Evolutionary conservation across 2,888 invertebrate genomes (phyloP).

Genomic region (Amphipyra tragopoginis): DNA sequence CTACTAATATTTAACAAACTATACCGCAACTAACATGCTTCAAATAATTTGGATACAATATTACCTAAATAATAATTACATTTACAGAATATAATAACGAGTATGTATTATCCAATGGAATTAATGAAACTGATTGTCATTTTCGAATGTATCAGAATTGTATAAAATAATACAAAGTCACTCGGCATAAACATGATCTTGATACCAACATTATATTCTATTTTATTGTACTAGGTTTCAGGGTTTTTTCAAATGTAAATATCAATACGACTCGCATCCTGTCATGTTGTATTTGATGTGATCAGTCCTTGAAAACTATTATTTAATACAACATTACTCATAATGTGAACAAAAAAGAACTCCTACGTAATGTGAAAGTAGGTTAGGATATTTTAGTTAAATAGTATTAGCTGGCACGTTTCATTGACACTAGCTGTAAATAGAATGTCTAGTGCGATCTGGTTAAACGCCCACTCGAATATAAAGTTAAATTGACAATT

Average conservation of each 20-base stretch:
- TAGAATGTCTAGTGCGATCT: slow-evolving; percentile 74
- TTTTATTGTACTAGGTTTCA: slow-evolving; percentile 20
- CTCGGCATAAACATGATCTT: slow-evolving; percentile 26
- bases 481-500: slow-evolving; percentile 53
- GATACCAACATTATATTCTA: slow-evolving; percentile 28
- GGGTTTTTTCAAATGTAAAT: slow-evolving; percentile 47
- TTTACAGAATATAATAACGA: not conserved
- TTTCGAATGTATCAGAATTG: slow-evolving; percentile 12
- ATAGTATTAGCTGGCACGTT: slow-evolving; percentile 80
- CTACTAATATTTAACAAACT: slow-evolving; percentile 52
- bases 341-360: slow-evolving; percentile 38
- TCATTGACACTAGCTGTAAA: slow-evolving; percentile 79
- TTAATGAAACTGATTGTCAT: slow-evolving; percentile 14
- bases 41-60: slow-evolving; percentile 7
- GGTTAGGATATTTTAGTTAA: slow-evolving; percentile 78
- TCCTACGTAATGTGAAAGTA: slow-evolving; percentile 44
- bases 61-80: slow-evolving; percentile 1
- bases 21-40: slow-evolving; percentile 44
- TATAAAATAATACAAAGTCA: slow-evolving; percentile 33
- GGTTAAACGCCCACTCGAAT: slow-evolving; percentile 62
- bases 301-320: slow-evolving; percentile 10
- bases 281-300: slow-evolving; percentile 25
- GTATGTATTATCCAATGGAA: slow-evolving; percentile 3
- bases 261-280: slow-evolving; percentile 18
- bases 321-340: slow-evolving; percentile 25